Percentiles rank a stretch among this genome's conserved stretches.
Conservation (phyloP, 2,797 vertebrate genomes). For the Brachyrhaphis roseni region DNA sequence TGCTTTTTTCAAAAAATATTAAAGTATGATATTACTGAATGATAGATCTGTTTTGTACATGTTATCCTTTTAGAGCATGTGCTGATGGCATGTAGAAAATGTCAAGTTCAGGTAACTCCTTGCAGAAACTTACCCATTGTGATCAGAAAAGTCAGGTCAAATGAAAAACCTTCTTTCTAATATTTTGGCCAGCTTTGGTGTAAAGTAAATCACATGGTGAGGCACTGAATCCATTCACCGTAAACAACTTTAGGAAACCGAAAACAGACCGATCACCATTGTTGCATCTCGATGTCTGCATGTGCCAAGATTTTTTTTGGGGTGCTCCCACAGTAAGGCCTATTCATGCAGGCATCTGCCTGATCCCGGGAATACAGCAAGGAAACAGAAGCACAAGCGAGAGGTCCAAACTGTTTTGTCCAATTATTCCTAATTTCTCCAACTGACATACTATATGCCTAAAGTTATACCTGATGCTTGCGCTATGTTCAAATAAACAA, state of each 20-base stretch:
- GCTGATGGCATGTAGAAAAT: not conserved
- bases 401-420: slow-evolving; percentile 31
- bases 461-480: not conserved
- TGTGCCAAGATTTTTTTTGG: slow-evolving; percentile 37
- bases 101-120: not conserved
- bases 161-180: slow-evolving; percentile 59
- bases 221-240: slow-evolving; percentile 47
- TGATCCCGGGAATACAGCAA: slow-evolving; percentile 46
- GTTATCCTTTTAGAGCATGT: not conserved
- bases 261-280: slow-evolving; percentile 37
- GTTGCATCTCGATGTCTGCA: slow-evolving; percentile 32
- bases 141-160: slow-evolving; percentile 55
- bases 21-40: not conserved
- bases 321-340: slow-evolving; percentile 53
- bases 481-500: not conserved
- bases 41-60: not conserved
- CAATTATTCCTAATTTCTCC: not conserved
- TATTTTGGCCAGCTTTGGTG: slow-evolving; percentile 56
- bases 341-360: slow-evolving; percentile 57
- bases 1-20: slow-evolving; percentile 18
- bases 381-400: slow-evolving; percentile 53
- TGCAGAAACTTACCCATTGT: slow-evolving; percentile 25
- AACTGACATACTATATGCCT: not conserved
- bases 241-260: slow-evolving; percentile 52
- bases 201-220: slow-evolving; percentile 43